These are phyloP conservation scores for Leptopilina clavipes DNA, from an alignment of 1,140 invertebrate genomes.

Conservation along the genomic window DNA sequence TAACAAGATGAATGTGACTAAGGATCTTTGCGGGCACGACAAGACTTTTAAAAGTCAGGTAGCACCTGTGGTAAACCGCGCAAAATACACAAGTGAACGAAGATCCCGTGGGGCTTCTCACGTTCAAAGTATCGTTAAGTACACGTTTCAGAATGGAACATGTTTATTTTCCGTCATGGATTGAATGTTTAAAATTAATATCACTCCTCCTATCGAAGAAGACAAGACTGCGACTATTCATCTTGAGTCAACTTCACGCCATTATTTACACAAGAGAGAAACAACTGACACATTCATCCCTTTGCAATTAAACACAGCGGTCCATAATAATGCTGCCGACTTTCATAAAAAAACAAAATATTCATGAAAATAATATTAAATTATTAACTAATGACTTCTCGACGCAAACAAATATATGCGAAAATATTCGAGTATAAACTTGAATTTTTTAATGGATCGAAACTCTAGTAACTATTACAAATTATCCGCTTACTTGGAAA, in stretches of 20 bases:
- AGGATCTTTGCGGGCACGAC: neutral
- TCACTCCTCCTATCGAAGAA: constrained; percentile 1
- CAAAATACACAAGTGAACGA: constrained; percentile 37
- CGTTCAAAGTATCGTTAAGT: constrained; percentile 25
- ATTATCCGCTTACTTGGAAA: no score
- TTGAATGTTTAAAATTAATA: constrained; percentile 9
- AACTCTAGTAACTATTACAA: no score
- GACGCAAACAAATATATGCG: no score
- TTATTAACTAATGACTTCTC: no score
- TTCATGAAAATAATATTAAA: no score
- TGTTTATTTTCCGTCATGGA: neutral
- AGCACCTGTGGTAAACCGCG: constrained; percentile 25
- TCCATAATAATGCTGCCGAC: no score
- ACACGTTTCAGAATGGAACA: neutral
- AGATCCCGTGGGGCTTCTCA: constrained; percentile 16
- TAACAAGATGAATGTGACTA: constrained; percentile 3
- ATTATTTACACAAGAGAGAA: neutral
- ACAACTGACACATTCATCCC: neutral
- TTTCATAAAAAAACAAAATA: no score
- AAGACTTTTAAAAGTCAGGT: constrained; percentile 10
- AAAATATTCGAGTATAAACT: no score
- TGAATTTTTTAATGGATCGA: no score
- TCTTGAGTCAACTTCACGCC: neutral
- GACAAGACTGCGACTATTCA: neutral
- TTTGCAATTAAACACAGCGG: no score